A percentile compares a stretch with the other conserved stretches of the same genome.
These are phyloP conservation scores for Pocillopora meandrina DNA, from an alignment of 92 coral and sea anemone genomes.

Conservation along the genomic window DNA sequence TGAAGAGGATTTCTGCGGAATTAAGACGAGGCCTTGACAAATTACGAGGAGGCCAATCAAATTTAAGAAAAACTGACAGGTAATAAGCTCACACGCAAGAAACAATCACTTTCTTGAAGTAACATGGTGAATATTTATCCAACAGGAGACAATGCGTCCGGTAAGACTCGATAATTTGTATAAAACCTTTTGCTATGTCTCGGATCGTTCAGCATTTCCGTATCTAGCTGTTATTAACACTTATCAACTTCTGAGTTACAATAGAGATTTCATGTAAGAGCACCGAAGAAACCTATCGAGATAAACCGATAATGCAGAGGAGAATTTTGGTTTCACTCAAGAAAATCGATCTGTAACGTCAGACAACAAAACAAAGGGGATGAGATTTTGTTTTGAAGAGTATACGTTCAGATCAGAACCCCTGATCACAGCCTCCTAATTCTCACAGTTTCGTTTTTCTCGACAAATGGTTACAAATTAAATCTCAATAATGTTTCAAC, in stretches of 20 bases:
- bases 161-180: not conserved
- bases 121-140: not conserved
- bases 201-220: not conserved
- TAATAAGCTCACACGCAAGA: not conserved
- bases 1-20: not conserved
- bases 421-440: too few relatives aligned
- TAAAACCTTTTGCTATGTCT: not conserved
- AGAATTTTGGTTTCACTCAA: not conserved
- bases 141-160: not conserved
- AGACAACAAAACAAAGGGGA: too few relatives aligned
- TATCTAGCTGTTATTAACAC: not conserved
- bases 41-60: not conserved
- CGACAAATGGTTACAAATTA: too few relatives aligned
- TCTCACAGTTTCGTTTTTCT: too few relatives aligned
- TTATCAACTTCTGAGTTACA: not conserved
- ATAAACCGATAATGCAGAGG: not conserved
- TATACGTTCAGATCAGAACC: too few relatives aligned
- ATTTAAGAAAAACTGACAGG: not conserved
- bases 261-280: not conserved
- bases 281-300: not conserved
- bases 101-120: not conserved
- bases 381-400: too few relatives aligned
- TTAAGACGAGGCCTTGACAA: not conserved
- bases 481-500: too few relatives aligned
- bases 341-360: too few relatives aligned